These are phyloP conservation scores for Drosophila lacertosa DNA, from an alignment of 1,140 invertebrate species.

Conservation along the genomic window DNA sequence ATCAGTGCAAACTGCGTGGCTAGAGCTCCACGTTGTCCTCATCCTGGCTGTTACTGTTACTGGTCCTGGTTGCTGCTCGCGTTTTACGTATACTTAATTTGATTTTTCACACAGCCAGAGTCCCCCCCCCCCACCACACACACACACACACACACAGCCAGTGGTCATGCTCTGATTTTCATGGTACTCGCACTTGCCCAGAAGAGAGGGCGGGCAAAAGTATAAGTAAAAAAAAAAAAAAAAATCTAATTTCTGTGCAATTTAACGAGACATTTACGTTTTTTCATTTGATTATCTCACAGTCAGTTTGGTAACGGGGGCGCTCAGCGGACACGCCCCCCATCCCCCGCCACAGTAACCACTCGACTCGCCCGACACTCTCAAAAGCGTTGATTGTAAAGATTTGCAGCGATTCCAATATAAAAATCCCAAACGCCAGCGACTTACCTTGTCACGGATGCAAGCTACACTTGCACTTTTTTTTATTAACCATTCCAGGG, in stretches of 20 bases:
- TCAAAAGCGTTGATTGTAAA: conserved; percentile 69
- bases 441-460: conserved; percentile 72
- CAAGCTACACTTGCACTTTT: conserved; percentile 23
- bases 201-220: conserved; percentile 7
- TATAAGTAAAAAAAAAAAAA: conserved; percentile 34
- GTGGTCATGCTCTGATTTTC: conserved; percentile 81
- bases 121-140: conserved; percentile 24
- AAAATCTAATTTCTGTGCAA: conserved; percentile 83
- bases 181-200: conserved; percentile 42
- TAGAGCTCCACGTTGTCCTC: conserved; percentile 43
- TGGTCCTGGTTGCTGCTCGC: conserved; percentile 57
- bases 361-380: conserved; percentile 11
- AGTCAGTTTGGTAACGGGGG: conserved; percentile 72
- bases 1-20: conserved; percentile 48
- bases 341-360: not conserved
- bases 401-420: conserved; percentile 54
- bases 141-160: conserved; percentile 44
- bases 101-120: conserved; percentile 74
- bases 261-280: conserved; percentile 84
- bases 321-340: conserved; percentile 24
- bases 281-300: conserved; percentile 83
- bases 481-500: not conserved
- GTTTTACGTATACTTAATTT: conserved; percentile 82
- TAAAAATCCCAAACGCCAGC: conserved; percentile 41
- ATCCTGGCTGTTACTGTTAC: not conserved